phyloP scores from a whole-genome alignment of 2,797 vertebrate species.

The Rachycentron canadum region DNA sequence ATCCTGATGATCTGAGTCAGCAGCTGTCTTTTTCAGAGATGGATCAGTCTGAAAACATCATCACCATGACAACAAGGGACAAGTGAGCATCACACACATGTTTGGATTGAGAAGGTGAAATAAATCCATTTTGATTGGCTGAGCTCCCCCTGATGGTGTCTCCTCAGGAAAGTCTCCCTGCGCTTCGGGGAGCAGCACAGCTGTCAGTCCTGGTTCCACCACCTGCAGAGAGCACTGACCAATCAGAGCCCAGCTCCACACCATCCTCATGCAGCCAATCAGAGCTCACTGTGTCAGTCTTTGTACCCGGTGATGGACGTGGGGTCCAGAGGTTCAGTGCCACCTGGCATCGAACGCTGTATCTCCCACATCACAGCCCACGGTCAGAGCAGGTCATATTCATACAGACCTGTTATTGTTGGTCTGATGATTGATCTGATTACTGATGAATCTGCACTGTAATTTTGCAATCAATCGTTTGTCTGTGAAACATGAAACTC shows the following conservation, averaged over 20 bases:
- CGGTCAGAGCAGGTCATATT: slow-evolving; percentile 63
- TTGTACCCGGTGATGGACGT: slow-evolving; percentile 50
- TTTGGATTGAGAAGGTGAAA: background rate
- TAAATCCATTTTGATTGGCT: slow-evolving; percentile 17
- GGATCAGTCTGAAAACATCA: slow-evolving; percentile 65
- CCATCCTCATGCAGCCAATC: slow-evolving; percentile 6
- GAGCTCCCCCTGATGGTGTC: background rate
- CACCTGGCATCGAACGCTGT: slow-evolving; percentile 75
- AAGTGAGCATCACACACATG: slow-evolving; percentile 38
- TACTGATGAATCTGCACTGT: background rate
- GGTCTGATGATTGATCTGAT: background rate
- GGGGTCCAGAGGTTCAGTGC: slow-evolving; percentile 53
- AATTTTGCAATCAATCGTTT: background rate
- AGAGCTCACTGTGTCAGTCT: slow-evolving; percentile 9
- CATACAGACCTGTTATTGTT: background rate
- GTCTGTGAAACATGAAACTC: background rate
- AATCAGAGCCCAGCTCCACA: slow-evolving; percentile 36
- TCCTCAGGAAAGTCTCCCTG: slow-evolving; percentile 71
- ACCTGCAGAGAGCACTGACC: slow-evolving; percentile 67
- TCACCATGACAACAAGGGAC: slow-evolving; percentile 67
- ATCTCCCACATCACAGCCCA: slow-evolving; percentile 83
- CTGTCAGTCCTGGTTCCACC: slow-evolving; percentile 76
- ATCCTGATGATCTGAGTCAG: too few relatives aligned
- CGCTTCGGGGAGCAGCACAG: slow-evolving; percentile 78
- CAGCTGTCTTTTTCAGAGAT: slow-evolving; percentile 58